Percentiles rank a stretch among this genome's conserved stretches.
phyloP scores from a whole-genome alignment of 2,113 vertebrate species.

The Pelodiscus sinensis region DNA sequence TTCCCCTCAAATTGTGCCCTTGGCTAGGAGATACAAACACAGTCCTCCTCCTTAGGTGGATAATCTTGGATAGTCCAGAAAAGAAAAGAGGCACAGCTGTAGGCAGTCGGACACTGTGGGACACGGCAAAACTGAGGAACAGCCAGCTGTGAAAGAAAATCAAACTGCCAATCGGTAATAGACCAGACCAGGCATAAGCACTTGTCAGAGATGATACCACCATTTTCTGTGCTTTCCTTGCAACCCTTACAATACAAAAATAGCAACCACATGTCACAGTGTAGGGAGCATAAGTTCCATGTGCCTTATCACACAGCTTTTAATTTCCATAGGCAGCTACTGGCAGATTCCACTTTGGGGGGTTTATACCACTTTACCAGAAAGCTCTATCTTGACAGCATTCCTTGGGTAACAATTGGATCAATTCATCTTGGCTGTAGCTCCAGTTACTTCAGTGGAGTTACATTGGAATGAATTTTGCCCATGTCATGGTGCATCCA shows the following conservation, averaged over 20 bases:
- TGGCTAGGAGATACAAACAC: not conserved
- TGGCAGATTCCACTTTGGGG: not conserved
- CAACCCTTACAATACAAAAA: not conserved
- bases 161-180: not conserved
- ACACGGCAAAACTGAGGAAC: conserved; percentile 13
- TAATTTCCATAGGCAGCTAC: not conserved
- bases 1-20: not conserved
- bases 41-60: conserved; percentile 3
- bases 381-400: not conserved
- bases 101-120: not conserved
- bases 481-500: not conserved
- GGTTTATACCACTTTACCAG: rapidly evolving
- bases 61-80: conserved; percentile 35
- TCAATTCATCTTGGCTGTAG: not conserved
- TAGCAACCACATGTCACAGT: not conserved
- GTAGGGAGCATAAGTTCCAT: not conserved
- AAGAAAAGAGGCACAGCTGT: not conserved
- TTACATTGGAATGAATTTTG: not conserved
- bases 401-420: not conserved
- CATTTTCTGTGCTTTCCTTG: not conserved
- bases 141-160: not conserved
- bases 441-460: not conserved
- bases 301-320: not conserved
- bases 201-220: not conserved
- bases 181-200: not conserved